A percentile compares a stretch with the other conserved stretches of the same genome.
Evolutionary conservation across 1,140 invertebrate species (phyloP).

Genomic region (Hesperophylax magnus): DNA sequence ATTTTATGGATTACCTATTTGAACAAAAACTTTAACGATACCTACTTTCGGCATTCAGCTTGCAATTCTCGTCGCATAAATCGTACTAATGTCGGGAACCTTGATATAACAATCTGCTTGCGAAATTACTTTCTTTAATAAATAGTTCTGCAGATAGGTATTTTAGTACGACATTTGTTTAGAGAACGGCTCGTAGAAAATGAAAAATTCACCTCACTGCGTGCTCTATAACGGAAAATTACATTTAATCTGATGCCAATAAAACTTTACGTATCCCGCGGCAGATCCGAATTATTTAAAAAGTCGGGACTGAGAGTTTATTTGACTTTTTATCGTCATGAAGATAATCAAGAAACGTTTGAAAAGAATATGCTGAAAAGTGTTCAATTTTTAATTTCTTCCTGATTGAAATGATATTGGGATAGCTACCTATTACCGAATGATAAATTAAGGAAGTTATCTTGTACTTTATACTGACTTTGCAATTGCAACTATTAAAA

Average conservation of each 20-base stretch:
- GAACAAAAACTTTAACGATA: not conserved
- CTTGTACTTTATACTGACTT: no score
- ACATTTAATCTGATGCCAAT: slow-evolving; percentile 58
- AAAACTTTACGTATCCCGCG: slow-evolving; percentile 47
- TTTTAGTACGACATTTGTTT: slow-evolving; percentile 47
- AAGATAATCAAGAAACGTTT: not conserved
- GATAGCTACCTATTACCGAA: no score
- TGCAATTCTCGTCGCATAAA: slow-evolving; percentile 28
- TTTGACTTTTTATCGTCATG: not conserved
- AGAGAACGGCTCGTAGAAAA: slow-evolving; percentile 37
- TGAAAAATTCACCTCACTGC: slow-evolving; percentile 54
- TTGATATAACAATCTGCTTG: slow-evolving; percentile 30
- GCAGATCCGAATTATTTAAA: slow-evolving; percentile 14
- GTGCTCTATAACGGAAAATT: slow-evolving; percentile 40
- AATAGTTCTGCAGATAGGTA: slow-evolving; percentile 51
- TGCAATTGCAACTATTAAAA: no score
- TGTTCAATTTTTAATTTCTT: not conserved
- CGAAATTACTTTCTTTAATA: slow-evolving; percentile 57
- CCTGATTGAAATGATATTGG: no score
- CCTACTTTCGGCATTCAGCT: not conserved
- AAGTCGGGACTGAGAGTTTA: not conserved
- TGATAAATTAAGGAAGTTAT: no score
- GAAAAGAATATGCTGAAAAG: not conserved
- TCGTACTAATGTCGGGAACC: slow-evolving; percentile 28
- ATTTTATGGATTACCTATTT: not conserved